Evolutionary conservation across 2,113 vertebrate genomes (phyloP), one percentile per base, ranked within the genome.

Genomic region (Candoia aspera): DNA sequence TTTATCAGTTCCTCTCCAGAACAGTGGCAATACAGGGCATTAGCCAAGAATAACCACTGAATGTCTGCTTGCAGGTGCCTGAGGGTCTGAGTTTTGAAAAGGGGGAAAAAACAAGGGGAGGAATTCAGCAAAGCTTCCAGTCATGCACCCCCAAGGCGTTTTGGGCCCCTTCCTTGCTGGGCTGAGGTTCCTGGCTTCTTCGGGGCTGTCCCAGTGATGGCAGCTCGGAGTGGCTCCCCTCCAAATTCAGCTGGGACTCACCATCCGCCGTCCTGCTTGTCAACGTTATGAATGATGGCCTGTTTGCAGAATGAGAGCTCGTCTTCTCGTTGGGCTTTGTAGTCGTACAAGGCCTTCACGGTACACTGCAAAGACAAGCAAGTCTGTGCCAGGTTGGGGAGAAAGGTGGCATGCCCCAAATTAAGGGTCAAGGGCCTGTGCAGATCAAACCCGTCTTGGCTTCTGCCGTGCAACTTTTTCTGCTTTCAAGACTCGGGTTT

Each of bases 251-350:
- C 3, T 37, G 29, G 21, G n/a, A 84, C 97, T 98, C 96, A 98
- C 98, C 98, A 98, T 96, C 98, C 98, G 0, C 98, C 98, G 0
- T 98, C 98, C 95, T 98, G 98, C 90, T 98, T 98, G 94, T 98
- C 98, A 3, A 98, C 98, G 0, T 97, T 98, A 94, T 98, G 95
- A 96, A 98, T 98, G 88, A 98, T 98, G 73, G 98, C 98, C 94
- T 98, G 98, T 93, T 98, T 98, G 96, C 98, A 98, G 97, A 98
- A 98, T 0, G 98, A 98, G n/a, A 98, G 97, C 95, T 98, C 98
- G 0, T 98, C 98, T 73, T 98, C 98, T n/a, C 98, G 96, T 95
- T 98, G 98, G 0, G 98, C 98, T 93, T 98, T 97, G 94, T 98
- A 98, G 96, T 98, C 98, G 0, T 98, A 98, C 91, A 98, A 97